Evolutionary conservation across 2,888 invertebrate species (phyloP).

Genomic region (Tyria jacobaeae): DNA sequence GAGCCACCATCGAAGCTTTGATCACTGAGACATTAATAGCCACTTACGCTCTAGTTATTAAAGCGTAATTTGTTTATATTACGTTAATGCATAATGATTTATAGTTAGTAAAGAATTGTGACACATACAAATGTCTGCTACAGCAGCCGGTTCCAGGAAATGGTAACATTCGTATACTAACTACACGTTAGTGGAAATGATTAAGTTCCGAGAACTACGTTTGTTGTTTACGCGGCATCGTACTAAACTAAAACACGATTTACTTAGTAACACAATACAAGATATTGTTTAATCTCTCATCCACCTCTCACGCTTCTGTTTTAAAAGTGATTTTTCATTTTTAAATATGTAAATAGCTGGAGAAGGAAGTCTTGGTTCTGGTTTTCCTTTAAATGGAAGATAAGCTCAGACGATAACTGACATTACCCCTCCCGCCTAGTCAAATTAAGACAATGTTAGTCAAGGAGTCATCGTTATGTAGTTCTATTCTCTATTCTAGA

Average conservation of each 20-base stretch:
- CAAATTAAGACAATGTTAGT: no score
- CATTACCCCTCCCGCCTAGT: no score
- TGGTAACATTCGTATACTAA: constrained; percentile 27
- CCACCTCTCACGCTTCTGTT: neutral
- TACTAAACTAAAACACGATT: constrained; percentile 32
- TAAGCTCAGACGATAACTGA: no score
- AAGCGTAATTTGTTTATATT: constrained; percentile 33
- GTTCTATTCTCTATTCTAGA: no score
- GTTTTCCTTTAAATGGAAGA: no score
- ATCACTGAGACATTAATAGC: constrained; percentile 32
- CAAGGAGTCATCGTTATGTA: no score
- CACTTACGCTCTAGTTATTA: constrained; percentile 37
- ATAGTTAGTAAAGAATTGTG: constrained; percentile 34
- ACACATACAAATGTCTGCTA: constrained; percentile 29
- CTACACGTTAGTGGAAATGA: constrained; percentile 39
- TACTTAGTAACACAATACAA: constrained; percentile 15
- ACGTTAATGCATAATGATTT: constrained; percentile 30
- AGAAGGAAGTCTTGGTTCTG: no score
- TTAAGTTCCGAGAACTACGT: constrained; percentile 41
- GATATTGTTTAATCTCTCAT: constrained; percentile 10
- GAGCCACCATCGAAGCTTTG: constrained; percentile 30
- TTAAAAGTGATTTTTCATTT: neutral
- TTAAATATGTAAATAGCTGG: neutral
- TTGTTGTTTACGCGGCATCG: constrained; percentile 29
- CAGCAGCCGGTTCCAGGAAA: constrained; percentile 36